Evolutionary conservation across 64 coral and sea anemone genomes (phyloP), one percentile per base, ranked within the genome.

Genomic region (Stichodactyla mertensii): DNA sequence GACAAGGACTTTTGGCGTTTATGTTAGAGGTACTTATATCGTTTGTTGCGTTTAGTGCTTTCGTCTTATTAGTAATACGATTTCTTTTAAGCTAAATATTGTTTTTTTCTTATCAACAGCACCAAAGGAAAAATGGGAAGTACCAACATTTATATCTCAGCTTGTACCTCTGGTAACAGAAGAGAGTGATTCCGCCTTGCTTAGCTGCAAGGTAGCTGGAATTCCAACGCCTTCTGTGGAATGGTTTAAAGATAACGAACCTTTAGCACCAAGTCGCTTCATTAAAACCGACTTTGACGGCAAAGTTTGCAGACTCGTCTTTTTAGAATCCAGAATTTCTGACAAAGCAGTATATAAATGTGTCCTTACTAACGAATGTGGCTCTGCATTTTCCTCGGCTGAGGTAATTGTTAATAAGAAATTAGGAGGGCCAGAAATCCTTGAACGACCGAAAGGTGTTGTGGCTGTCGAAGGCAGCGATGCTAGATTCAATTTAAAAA

Each of bases 341-440:
- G 97, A 99, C 52, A 92, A 85, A 8, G 97, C 80, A 6, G 77
- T 90, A 20, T 99, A 99, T 45, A 90, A 95, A 60, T 99, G 97
- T 86, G 88, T 99, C 51, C 90, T 92, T 80, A 80, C 62, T 0
- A 99, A 99, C 78, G 88, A 91, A 57, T 86, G 94, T 64, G 97
- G 97, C 14, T 89, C 85, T 80, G 78, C 84, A 55, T 92, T 82
- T 3, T 92, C 89, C 51, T 82, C 85, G 0, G 90, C 97, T 2
- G 56, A 81, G 20, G 51, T 99, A 5, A 89, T 36, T 22, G 90
- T 99, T 1, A 92, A 89, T 79, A 86, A 86, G 31, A 87, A 61
- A 53, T 24, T 86, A 55, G 69, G 28, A 27, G 89, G 86, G 80
- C 97, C 97, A 59, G 97, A 95, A 53, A 92, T 99, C 54, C 88